Evolutionary conservation across 2,888 invertebrate species (phyloP).

Genomic region (Pteria penguin): DNA sequence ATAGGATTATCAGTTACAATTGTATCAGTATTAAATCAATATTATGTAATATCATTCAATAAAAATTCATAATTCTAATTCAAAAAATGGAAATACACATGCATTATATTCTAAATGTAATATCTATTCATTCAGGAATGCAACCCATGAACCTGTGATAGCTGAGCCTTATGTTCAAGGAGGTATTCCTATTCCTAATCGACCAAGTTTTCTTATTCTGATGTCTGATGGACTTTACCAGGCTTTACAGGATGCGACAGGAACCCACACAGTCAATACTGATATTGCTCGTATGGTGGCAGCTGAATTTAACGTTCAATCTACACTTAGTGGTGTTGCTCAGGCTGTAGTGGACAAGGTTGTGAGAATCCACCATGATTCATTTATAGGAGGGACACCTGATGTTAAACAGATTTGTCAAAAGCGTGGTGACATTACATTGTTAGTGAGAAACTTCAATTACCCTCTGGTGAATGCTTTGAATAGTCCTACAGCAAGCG

Average conservation of each 20-base stretch:
- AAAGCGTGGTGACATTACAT: slow-evolving; percentile 90
- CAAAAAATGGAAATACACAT: background rate
- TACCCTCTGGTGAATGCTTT: slow-evolving; percentile 86
- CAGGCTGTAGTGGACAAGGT: slow-evolving; percentile 92
- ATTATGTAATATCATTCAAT: too few species aligned
- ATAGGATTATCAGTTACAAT: too few species aligned
- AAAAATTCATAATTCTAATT: too few species aligned
- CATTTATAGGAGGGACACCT: slow-evolving; percentile 83
- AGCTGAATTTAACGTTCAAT: slow-evolving; percentile 86
- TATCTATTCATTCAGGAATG: slow-evolving; percentile 81
- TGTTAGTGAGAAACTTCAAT: slow-evolving; percentile 92
- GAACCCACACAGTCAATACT: slow-evolving; percentile 86
- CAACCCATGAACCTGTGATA: slow-evolving; percentile 89
- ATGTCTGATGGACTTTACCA: slow-evolving; percentile 93
- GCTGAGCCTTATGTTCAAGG: slow-evolving; percentile 90
- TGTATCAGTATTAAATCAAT: too few species aligned
- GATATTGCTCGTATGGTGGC: slow-evolving; percentile 77
- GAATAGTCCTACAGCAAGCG: slow-evolving; percentile 73
- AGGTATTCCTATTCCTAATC: slow-evolving; percentile 88
- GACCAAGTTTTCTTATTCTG: slow-evolving; percentile 89
- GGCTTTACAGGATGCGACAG: slow-evolving; percentile 89
- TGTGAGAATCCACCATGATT: slow-evolving; percentile 90
- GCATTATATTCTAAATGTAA: background rate
- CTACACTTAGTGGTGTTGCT: slow-evolving; percentile 89
- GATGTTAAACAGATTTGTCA: slow-evolving; percentile 74